These are phyloP conservation scores for Aurelia sp. DNA, from an alignment of 30 jellyfish, hydroid and myxozoan genomes.

Conservation along the genomic window DNA sequence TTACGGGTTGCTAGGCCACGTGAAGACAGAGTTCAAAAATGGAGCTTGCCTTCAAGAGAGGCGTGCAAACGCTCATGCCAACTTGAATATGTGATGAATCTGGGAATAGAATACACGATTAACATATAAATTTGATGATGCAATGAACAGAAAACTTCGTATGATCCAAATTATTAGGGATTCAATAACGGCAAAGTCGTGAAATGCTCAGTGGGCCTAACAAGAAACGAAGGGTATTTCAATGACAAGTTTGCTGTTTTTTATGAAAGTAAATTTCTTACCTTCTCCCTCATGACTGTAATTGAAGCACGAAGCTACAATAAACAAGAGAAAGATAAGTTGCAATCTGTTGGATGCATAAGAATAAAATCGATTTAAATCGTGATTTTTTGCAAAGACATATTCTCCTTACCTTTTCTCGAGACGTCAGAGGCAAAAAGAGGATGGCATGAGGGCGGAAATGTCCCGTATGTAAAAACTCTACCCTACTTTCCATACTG, in stretches of 20 bases:
- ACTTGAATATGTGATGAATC: too few relatives aligned
- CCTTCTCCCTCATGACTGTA: slow-evolving; percentile 75
- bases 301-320: slow-evolving; percentile 33
- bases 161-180: too few relatives aligned
- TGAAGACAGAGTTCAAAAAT: too few relatives aligned
- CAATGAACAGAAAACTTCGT: too few relatives aligned
- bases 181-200: too few relatives aligned
- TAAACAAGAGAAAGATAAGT: not conserved
- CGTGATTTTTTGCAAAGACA: not conserved
- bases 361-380: slow-evolving; percentile 11
- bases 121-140: too few relatives aligned
- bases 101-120: too few relatives aligned
- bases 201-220: not conserved
- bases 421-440: slow-evolving; percentile 39
- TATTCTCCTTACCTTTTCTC: not conserved
- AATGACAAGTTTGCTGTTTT: too few relatives aligned
- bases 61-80: too few relatives aligned
- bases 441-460: slow-evolving; percentile 17
- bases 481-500: not conserved
- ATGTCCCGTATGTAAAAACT: slow-evolving; percentile 24
- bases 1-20: too few relatives aligned
- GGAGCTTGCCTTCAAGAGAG: too few relatives aligned
- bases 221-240: too few relatives aligned
- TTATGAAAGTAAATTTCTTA: not conserved
- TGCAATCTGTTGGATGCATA: slow-evolving; percentile 4